A percentile compares a stretch with the other conserved stretches of the same genome.
These are phyloP conservation scores for Gopherus flavomarginatus DNA, from an alignment of 2,113 vertebrate species.

Conservation along the genomic window DNA sequence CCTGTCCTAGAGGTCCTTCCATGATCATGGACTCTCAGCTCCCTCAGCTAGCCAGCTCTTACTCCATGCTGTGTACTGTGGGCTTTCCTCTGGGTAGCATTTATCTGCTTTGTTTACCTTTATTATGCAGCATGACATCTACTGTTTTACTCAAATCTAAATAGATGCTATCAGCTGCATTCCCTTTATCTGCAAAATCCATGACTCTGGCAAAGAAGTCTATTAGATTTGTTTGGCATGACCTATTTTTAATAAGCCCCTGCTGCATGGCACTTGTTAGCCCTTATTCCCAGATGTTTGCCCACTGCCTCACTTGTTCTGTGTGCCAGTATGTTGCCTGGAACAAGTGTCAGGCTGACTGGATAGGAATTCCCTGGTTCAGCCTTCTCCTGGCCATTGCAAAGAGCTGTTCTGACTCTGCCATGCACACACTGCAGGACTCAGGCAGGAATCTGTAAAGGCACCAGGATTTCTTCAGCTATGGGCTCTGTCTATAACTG, in stretches of 20 bases:
- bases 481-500: not conserved
- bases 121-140: not conserved
- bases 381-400: not conserved
- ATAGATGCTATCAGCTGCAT: not conserved
- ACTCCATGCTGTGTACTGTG: not conserved
- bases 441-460: not conserved
- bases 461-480: not conserved
- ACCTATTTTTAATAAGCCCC: not conserved
- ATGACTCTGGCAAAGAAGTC: accelerated
- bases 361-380: not conserved
- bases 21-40: not conserved
- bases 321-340: not conserved
- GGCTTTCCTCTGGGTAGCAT: accelerated
- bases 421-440: not conserved
- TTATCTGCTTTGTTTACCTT: not conserved
- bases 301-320: not conserved
- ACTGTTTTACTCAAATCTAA: not conserved
- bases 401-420: not conserved
- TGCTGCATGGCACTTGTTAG: not conserved
- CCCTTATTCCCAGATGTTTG: not conserved
- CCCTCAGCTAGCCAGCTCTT: not conserved
- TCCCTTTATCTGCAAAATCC: not conserved
- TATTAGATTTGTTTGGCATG: not conserved
- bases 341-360: not conserved
- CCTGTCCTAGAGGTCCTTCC: not conserved